Percentiles rank a stretch among this genome's conserved stretches.
Evolutionary conservation across 2,113 vertebrate species (phyloP).

Genomic region (Bostrychus sinensis): DNA sequence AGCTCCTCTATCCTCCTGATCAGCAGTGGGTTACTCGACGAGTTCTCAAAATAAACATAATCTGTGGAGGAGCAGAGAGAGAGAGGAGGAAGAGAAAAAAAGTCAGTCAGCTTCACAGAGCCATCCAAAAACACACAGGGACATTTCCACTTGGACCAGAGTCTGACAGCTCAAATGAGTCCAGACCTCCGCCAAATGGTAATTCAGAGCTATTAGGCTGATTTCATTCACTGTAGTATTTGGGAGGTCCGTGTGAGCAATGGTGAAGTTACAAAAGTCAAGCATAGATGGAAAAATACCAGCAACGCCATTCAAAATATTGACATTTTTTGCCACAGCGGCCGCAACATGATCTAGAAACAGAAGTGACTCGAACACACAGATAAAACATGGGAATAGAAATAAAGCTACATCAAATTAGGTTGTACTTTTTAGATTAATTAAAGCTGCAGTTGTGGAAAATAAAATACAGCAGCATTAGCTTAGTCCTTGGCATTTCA

Average conservation of each 20-base stretch:
- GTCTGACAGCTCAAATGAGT: constrained; percentile 33
- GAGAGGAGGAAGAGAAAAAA: constrained; percentile 3
- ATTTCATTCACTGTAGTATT: constrained; percentile 45
- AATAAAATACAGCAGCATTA: too few species aligned
- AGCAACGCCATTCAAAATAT: constrained; percentile 17
- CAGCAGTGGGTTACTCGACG: constrained; percentile 86
- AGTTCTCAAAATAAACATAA: constrained; percentile 88
- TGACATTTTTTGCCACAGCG: background rate
- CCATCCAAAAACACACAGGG: constrained; percentile 30
- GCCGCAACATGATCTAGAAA: background rate
- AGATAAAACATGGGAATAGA: too few species aligned
- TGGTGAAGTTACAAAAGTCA: background rate
- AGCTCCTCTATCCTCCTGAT: constrained; percentile 87
- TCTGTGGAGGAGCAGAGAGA: constrained; percentile 66
- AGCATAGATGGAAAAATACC: constrained; percentile 1
- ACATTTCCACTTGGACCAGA: constrained; percentile 30
- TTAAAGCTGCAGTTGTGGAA: too few species aligned
- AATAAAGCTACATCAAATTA: too few species aligned
- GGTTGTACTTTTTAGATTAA: too few species aligned
- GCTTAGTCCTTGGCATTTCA: too few species aligned
- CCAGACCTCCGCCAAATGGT: constrained; percentile 35
- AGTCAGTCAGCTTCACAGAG: constrained; percentile 29
- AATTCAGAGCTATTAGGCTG: constrained; percentile 28
- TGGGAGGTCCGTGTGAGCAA: constrained; percentile 44
- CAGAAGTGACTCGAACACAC: background rate